Evolutionary conservation across 1,140 invertebrate species (phyloP).

Genomic region (Drosophila oshimai): DNA sequence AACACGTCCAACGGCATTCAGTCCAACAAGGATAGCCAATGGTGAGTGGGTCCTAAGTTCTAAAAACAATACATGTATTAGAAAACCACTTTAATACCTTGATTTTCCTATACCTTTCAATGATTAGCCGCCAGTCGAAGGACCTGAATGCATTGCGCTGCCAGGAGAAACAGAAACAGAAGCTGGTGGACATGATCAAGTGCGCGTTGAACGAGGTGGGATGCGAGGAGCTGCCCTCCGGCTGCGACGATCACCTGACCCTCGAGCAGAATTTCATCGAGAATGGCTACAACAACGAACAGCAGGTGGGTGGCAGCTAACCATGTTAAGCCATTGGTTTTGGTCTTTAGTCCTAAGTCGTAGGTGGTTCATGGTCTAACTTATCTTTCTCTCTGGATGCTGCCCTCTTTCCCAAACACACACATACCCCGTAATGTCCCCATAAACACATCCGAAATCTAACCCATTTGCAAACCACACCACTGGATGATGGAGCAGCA

Average conservation of each 20-base stretch:
- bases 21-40: constrained; percentile 81
- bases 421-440: constrained; percentile 2
- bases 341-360: constrained; percentile 30
- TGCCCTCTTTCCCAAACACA: constrained; percentile 5
- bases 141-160: constrained; percentile 87
- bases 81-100: background rate
- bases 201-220: constrained; percentile 92
- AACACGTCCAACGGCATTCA: constrained; percentile 83
- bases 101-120: background rate
- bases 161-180: constrained; percentile 90
- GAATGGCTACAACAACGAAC: constrained; percentile 80
- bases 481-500: too few species aligned
- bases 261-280: constrained; percentile 84
- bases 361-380: constrained; percentile 36
- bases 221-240: constrained; percentile 92
- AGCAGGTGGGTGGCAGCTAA: constrained; percentile 65
- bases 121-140: constrained; percentile 80
- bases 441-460: constrained; percentile 21
- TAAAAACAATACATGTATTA: too few species aligned
- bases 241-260: constrained; percentile 88
- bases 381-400: constrained; percentile 59
- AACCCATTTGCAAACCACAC: too few species aligned
- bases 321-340: background rate
- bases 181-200: constrained; percentile 91
- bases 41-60: constrained; percentile 27